Conservation (phyloP, 2,113 vertebrate genomes). For the Chrysemys picta region DNA sequence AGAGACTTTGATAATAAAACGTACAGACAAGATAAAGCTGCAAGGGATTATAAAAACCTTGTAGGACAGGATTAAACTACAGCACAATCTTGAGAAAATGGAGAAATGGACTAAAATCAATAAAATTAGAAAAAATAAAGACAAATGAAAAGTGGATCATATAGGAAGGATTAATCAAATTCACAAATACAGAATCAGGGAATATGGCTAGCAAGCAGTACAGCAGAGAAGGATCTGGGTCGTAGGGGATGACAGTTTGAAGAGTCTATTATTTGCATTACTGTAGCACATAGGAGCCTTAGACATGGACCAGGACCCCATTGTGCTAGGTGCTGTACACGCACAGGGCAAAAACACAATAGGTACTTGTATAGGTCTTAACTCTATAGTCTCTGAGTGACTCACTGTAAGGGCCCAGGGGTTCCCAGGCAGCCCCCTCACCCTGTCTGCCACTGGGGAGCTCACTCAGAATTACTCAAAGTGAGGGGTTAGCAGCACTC, state of each 20-base stretch:
- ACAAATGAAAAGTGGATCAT: conserved; percentile 6
- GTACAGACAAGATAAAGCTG: not conserved
- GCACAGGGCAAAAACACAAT: too few relatives aligned
- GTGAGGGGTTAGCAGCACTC: too few relatives aligned
- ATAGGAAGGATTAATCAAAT: conserved; percentile 45
- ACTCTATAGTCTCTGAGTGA: not conserved
- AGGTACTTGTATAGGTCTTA: not conserved
- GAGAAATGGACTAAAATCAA: not conserved
- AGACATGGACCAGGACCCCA: too few relatives aligned
- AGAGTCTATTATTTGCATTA: too few relatives aligned
- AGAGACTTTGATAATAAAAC: not conserved
- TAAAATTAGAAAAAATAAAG: conserved; percentile 29
- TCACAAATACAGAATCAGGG: not conserved
- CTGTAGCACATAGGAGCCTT: too few relatives aligned
- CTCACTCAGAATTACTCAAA: too few relatives aligned
- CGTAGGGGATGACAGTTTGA: too few relatives aligned
- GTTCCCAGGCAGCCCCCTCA: too few relatives aligned
- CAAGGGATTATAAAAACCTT: not conserved
- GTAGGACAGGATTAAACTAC: not conserved
- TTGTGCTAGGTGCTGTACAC: too few relatives aligned
- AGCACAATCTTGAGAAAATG: not conserved
- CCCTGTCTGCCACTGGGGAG: too few relatives aligned
- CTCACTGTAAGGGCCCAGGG: not conserved
- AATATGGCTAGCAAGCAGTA: too few relatives aligned
- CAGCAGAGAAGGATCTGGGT: too few relatives aligned